A percentile compares a stretch with the other conserved stretches of the same genome.
Evolutionary conservation across 1,140 invertebrate species (phyloP).

Genomic region (Drosophila sechellia): DNA sequence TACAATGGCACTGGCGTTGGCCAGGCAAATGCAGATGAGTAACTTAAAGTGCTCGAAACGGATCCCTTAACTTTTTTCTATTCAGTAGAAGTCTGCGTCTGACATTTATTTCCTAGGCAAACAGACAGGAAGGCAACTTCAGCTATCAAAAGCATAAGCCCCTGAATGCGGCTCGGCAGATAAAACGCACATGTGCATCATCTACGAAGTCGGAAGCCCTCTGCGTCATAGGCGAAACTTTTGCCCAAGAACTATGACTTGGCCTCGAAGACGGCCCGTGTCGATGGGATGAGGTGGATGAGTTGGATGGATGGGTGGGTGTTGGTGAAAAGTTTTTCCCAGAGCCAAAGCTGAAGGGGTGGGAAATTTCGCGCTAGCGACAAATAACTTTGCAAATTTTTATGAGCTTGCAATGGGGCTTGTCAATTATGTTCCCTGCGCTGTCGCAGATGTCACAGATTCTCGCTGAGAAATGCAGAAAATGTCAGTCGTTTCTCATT

Average conservation of each 20-base stretch:
- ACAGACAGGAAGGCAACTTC: constrained; percentile 36
- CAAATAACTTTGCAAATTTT: constrained; percentile 71
- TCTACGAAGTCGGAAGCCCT: constrained; percentile 18
- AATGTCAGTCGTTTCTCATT: constrained; percentile 24
- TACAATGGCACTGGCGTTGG: neutral
- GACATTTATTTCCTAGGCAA: constrained; percentile 59
- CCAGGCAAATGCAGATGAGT: constrained; percentile 18
- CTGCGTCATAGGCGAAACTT: constrained; percentile 44
- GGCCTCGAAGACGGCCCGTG: constrained; percentile 18
- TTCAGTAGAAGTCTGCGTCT: constrained; percentile 36
- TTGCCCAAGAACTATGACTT: constrained; percentile 49
- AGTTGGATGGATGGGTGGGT: neutral
- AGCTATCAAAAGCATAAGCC: constrained; percentile 36
- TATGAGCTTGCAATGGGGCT: constrained; percentile 60
- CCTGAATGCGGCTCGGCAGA: constrained; percentile 43
- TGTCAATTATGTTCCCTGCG: constrained; percentile 56
- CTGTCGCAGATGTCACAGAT: constrained; percentile 28
- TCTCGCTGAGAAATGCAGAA: constrained; percentile 13
- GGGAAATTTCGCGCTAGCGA: constrained; percentile 47
- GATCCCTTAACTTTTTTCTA: constrained; percentile 9
- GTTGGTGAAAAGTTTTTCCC: constrained; percentile 47
- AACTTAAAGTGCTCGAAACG: constrained; percentile 22
- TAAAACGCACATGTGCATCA: constrained; percentile 51
- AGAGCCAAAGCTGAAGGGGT: neutral
- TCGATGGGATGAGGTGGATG: constrained; percentile 16